These are phyloP conservation scores for Piaya cayana DNA, from an alignment of 2,113 vertebrate species.

Conservation along the genomic window DNA sequence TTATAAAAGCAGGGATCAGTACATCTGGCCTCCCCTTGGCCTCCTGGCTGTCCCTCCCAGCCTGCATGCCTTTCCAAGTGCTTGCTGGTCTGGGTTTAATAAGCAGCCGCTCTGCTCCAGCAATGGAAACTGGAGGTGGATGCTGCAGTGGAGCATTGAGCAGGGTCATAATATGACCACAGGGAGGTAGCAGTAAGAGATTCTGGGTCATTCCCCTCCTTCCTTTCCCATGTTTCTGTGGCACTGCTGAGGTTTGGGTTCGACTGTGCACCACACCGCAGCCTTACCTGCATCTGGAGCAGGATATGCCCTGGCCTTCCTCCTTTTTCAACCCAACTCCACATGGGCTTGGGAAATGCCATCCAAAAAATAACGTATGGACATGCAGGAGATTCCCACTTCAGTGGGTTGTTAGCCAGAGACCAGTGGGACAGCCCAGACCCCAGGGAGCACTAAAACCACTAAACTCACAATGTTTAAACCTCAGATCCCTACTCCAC, in stretches of 20 bases:
- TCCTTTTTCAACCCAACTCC: not conserved
- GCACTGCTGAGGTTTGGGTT: not conserved
- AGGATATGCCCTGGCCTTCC: not conserved
- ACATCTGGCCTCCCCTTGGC: not conserved
- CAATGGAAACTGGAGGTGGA: not conserved
- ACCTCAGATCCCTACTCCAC: not conserved
- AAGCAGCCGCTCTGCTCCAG: not conserved
- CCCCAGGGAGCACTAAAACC: not conserved
- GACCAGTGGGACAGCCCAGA: not conserved
- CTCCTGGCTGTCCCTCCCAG: not conserved
- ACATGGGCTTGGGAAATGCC: not conserved
- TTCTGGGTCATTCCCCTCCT: not conserved
- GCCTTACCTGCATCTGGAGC: not conserved
- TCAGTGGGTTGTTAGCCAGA: not conserved
- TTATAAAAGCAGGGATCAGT: not conserved
- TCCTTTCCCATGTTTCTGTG: fast-evolving
- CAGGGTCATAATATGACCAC: fast-evolving
- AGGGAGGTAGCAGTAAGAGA: not conserved
- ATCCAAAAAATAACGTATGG: not conserved
- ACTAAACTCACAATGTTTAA: not conserved
- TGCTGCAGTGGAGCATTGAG: not conserved
- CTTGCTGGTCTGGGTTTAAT: not conserved
- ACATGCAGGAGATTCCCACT: not conserved
- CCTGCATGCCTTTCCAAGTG: not conserved
- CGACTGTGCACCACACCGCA: not conserved